Evolutionary conservation across 2,888 invertebrate species (phyloP).

Genomic region (Perizoma flavofasciatum): DNA sequence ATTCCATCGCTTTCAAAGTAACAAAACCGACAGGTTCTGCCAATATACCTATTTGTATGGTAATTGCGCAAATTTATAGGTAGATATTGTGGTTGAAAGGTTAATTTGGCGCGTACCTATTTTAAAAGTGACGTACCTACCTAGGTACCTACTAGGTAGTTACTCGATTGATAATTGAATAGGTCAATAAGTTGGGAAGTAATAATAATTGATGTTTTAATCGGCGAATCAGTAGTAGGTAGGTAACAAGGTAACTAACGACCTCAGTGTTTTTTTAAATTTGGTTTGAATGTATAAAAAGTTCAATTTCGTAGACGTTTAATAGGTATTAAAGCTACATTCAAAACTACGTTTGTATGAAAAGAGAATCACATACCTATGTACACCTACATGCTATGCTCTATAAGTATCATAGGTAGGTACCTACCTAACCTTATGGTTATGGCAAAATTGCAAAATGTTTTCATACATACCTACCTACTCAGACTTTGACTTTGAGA

Average conservation of each 20-base stretch:
- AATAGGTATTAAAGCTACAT: too few relatives aligned
- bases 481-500: too few relatives aligned
- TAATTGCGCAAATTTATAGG: conserved; percentile 21
- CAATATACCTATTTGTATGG: conserved; percentile 1
- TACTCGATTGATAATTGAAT: conserved; percentile 11
- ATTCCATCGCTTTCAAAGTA: conserved; percentile 15
- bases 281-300: neutral
- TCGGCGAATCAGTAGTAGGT: neutral
- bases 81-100: conserved; percentile 18
- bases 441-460: too few relatives aligned
- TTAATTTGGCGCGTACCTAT: conserved; percentile 17
- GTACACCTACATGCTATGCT: too few relatives aligned
- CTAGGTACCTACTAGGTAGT: too few relatives aligned
- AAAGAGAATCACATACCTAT: too few relatives aligned
- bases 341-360: too few relatives aligned
- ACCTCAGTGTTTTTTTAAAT: neutral
- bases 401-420: too few relatives aligned
- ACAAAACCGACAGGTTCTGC: conserved; percentile 18
- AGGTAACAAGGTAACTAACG: neutral
- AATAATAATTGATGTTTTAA: neutral
- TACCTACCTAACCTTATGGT: too few relatives aligned
- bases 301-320: neutral
- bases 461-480: too few relatives aligned
- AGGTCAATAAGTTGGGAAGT: conserved; percentile 7
- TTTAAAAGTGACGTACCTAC: conserved; percentile 6